Evolutionary conservation across 1,140 invertebrate genomes (phyloP).

Genomic region (Caenorhabditis remanei): DNA sequence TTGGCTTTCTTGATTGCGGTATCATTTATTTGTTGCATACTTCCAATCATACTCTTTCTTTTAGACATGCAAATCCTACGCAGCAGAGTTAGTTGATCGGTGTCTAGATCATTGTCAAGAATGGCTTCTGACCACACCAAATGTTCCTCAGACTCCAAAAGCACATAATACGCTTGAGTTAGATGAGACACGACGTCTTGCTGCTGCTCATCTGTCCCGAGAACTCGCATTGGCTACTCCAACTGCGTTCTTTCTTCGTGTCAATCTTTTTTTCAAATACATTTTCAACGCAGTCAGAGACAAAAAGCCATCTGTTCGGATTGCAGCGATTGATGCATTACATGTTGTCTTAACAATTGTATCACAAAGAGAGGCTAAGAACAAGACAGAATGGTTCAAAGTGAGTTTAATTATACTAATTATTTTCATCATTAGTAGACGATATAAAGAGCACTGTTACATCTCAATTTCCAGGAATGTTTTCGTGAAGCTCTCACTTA

Average conservation of each 20-base stretch:
- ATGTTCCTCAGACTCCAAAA: conserved; percentile 45
- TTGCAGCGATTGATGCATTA: conserved; percentile 91
- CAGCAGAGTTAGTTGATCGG: conserved; percentile 71
- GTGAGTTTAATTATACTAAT: too few relatives aligned
- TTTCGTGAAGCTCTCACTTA: conserved; percentile 81
- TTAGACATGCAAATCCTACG: conserved; percentile 73
- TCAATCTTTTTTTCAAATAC: conserved; percentile 91
- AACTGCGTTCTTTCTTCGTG: conserved; percentile 98
- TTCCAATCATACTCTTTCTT: conserved; percentile 15
- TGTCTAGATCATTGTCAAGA: conserved; percentile 69
- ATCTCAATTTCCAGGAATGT: conserved; percentile 80
- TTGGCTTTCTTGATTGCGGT: conserved; percentile 64
- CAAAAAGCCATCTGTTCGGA: conserved; percentile 90
- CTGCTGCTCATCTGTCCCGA: conserved; percentile 86
- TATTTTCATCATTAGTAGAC: too few relatives aligned
- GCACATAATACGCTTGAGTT: conserved; percentile 35
- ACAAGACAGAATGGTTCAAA: conserved; percentile 89
- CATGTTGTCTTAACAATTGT: conserved; percentile 92
- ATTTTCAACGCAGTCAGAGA: conserved; percentile 93
- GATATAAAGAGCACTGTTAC: too few relatives aligned
- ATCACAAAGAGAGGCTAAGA: conserved; percentile 92
- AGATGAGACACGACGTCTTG: conserved; percentile 64
- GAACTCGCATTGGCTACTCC: conserved; percentile 95
- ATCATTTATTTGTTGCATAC: background rate
- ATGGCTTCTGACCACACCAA: conserved; percentile 58